Percentiles rank a stretch among this genome's conserved stretches.
These are phyloP conservation scores for Rhinogobio ventralis DNA, from an alignment of 2,797 vertebrate species.

Conservation along the genomic window DNA sequence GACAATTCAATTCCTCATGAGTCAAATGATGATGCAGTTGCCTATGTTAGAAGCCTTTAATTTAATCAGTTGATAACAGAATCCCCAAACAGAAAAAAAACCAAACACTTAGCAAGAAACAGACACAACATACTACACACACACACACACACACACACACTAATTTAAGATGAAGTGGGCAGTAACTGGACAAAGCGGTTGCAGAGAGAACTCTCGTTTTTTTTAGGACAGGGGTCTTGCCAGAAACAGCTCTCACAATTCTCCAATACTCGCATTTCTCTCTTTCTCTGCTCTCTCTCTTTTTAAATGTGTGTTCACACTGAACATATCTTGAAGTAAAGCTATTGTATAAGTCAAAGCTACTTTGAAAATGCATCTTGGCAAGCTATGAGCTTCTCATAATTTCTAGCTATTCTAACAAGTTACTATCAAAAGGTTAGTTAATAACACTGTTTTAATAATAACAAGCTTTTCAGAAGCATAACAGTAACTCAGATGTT, in stretches of 20 bases:
- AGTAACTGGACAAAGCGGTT: conserved; percentile 16
- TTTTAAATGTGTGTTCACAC: neutral
- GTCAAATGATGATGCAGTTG: conserved; percentile 66
- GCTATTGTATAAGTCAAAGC: neutral
- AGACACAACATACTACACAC: neutral
- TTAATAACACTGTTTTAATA: neutral
- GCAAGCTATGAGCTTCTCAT: neutral
- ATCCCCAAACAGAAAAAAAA: neutral
- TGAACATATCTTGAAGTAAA: neutral
- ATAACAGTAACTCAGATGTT: neutral
- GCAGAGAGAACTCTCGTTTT: conserved; percentile 30
- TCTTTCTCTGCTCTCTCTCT: neutral
- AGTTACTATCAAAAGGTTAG: neutral
- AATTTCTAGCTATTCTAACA: neutral
- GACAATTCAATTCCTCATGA: conserved; percentile 2
- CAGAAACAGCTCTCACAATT: conserved; percentile 16
- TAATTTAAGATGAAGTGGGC: conserved; percentile 15
- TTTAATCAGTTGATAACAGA: conserved; percentile 27
- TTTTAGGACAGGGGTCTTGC: conserved; percentile 5
- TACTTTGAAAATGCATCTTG: neutral
- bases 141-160: neutral
- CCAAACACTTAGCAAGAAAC: neutral
- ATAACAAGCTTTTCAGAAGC: neutral
- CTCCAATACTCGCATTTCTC: neutral
- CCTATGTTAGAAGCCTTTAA: conserved; percentile 45